Conservation (phyloP, 2,888 invertebrate genomes). For the Pristionchus maxplancki region DNA sequence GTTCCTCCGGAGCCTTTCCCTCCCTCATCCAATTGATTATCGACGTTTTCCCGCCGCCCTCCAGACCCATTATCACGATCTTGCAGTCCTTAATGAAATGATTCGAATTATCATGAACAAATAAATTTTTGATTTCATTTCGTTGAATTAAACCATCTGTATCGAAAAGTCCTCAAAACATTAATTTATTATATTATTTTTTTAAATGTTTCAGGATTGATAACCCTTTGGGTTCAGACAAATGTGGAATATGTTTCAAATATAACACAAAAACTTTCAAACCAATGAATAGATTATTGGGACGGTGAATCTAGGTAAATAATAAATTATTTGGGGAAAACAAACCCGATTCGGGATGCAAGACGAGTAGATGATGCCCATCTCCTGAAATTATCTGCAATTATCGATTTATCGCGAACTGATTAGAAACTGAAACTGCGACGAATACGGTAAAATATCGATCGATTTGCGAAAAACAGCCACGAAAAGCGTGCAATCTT, state of each 20-base stretch:
- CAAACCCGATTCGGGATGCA: slow-evolving; percentile 16
- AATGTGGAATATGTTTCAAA: not conserved
- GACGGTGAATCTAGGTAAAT: no score
- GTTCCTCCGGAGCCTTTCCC: slow-evolving; percentile 10
- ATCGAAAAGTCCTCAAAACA: no score
- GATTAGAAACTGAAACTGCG: not conserved
- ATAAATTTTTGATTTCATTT: no score
- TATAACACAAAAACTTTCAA: no score
- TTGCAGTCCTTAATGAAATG: not conserved
- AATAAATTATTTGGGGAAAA: no score
- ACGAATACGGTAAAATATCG: not conserved
- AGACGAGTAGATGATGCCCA: slow-evolving; percentile 28
- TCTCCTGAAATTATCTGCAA: not conserved
- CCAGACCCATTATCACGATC: slow-evolving; percentile 27
- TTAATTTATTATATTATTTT: no score
- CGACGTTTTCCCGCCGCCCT: slow-evolving; percentile 22
- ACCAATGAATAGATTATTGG: no score
- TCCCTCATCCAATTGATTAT: slow-evolving; percentile 1
- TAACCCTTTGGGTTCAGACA: no score
- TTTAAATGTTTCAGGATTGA: no score
- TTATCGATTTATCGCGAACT: not conserved
- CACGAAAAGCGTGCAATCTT: not conserved
- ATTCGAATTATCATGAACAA: not conserved
- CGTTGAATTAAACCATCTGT: no score
- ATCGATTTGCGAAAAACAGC: not conserved